A percentile compares a stretch with the other conserved stretches of the same genome.
phyloP scores from a whole-genome alignment of 2,797 vertebrate genomes.

The Scomberomorus guttatus region DNA sequence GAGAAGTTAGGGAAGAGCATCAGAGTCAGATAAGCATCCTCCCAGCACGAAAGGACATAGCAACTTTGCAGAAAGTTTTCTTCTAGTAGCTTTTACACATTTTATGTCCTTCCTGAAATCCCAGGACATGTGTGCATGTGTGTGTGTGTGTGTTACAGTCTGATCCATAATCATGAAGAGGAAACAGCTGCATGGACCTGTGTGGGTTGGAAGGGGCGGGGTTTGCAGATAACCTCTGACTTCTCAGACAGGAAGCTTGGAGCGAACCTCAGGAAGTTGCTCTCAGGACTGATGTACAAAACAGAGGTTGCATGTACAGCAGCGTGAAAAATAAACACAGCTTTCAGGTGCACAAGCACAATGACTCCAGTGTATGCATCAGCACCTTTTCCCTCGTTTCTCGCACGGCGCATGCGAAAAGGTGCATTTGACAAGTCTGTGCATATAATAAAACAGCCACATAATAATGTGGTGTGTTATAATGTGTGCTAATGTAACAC shows the following conservation, averaged over 20 bases:
- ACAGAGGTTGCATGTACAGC: slow-evolving; percentile 54
- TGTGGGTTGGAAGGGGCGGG: slow-evolving; percentile 54
- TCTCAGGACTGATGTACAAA: slow-evolving; percentile 64
- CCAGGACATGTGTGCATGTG: slow-evolving; percentile 27
- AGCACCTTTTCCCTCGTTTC: slow-evolving; percentile 30
- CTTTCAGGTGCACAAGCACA: slow-evolving; percentile 73
- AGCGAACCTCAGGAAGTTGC: slow-evolving; percentile 80
- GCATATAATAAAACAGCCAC: slow-evolving; percentile 21
- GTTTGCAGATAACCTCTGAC: slow-evolving; percentile 80
- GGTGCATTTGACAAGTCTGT: slow-evolving; percentile 14
- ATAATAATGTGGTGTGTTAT: slow-evolving; percentile 44
- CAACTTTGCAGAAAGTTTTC: slow-evolving; percentile 31
- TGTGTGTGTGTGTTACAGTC: slow-evolving; percentile 40
- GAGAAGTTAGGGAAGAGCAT: slow-evolving; percentile 22
- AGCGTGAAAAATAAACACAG: slow-evolving; percentile 67
- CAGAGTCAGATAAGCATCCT: slow-evolving; percentile 23
- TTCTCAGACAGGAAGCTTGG: slow-evolving; percentile 80
- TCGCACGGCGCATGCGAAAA: neutral
- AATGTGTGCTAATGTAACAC: slow-evolving; percentile 61
- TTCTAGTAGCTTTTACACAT: slow-evolving; percentile 15
- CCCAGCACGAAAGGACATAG: slow-evolving; percentile 13
- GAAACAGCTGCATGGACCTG: slow-evolving; percentile 83
- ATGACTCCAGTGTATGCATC: slow-evolving; percentile 53
- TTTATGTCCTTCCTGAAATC: slow-evolving; percentile 57
- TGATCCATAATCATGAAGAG: slow-evolving; percentile 71